These are phyloP conservation scores for Aspidapion aeneum DNA, from an alignment of 2,888 invertebrate species.

Conservation along the genomic window DNA sequence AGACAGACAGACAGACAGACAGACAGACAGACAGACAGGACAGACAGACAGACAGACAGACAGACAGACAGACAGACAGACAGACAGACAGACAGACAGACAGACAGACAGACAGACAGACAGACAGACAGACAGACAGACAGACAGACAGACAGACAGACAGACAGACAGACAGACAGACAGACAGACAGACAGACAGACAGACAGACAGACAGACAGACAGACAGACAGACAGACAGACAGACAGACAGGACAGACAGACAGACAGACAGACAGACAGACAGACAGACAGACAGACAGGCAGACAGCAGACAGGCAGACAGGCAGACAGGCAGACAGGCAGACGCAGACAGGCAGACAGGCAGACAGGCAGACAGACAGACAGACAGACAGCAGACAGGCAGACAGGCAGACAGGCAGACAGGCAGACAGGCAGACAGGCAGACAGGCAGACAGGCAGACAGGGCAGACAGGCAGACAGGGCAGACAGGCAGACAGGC, in stretches of 20 bases:
- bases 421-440: background rate
- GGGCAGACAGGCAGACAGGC: too few species aligned
- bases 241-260: too few species aligned
- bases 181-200: slow-evolving; percentile 14
- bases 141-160: slow-evolving; percentile 15
- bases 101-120: slow-evolving; percentile 12
- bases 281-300: too few species aligned
- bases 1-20: background rate
- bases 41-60: background rate
- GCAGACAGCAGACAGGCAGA: too few species aligned
- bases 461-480: too few species aligned
- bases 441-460: too few species aligned
- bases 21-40: background rate
- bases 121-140: slow-evolving; percentile 15
- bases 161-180: slow-evolving; percentile 14
- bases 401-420: background rate
- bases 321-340: too few species aligned
- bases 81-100: slow-evolving; percentile 10
- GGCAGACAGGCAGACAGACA: too few species aligned
- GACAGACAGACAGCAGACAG: too few species aligned
- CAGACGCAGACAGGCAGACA: too few species aligned
- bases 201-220: slow-evolving; percentile 1
- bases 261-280: too few species aligned
- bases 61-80: background rate
- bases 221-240: background rate